phyloP scores from a whole-genome alignment of 2,888 invertebrate species.

The Coenonympha arcania region DNA sequence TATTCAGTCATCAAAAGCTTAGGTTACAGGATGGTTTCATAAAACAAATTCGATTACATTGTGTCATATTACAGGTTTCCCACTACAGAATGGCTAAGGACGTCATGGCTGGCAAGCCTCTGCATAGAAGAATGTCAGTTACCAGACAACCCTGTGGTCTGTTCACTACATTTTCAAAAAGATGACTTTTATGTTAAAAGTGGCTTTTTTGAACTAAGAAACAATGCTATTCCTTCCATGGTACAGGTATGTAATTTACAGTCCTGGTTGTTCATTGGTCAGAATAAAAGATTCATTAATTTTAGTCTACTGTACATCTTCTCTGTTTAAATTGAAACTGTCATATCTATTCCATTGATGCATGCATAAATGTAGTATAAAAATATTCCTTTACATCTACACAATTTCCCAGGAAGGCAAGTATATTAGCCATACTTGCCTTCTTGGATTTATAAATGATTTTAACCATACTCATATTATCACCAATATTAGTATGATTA shows the following conservation, averaged over 20 bases:
- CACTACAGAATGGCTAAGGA: not conserved
- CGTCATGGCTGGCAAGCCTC: not conserved
- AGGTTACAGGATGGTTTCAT: not conserved
- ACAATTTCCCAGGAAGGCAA: too few relatives aligned
- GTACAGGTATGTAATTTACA: not conserved
- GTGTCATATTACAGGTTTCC: not conserved
- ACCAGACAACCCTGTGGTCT: not conserved
- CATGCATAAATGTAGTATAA: not conserved
- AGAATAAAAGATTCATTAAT: too few relatives aligned
- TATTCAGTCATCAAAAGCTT: too few relatives aligned
- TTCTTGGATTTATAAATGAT: too few relatives aligned
- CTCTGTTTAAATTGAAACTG: too few relatives aligned
- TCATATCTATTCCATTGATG: too few relatives aligned
- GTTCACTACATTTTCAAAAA: not conserved
- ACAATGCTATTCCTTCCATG: constrained; percentile 1
- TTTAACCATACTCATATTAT: too few relatives aligned
- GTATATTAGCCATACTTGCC: too few relatives aligned
- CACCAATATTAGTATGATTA: too few relatives aligned
- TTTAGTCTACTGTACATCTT: too few relatives aligned
- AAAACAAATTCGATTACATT: not conserved
- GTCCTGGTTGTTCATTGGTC: not conserved
- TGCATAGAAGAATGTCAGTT: not conserved
- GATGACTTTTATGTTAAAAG: not conserved
- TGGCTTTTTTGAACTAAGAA: not conserved
- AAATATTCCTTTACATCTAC: not conserved